phyloP scores from a whole-genome alignment of 2,113 vertebrate species.

The Phycodurus eques region DNA sequence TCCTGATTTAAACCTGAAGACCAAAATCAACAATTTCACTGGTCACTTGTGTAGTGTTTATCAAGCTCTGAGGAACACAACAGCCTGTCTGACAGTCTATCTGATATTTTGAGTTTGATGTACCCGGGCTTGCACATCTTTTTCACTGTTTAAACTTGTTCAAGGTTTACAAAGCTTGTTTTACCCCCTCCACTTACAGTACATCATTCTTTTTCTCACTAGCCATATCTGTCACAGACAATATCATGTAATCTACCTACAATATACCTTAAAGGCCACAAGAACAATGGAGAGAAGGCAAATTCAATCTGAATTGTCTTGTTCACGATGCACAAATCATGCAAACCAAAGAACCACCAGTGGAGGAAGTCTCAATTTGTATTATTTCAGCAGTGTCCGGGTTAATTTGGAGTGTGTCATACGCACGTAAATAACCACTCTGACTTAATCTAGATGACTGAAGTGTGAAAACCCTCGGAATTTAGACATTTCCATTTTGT shows the following conservation, averaged over 20 bases:
- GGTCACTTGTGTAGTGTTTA: no score
- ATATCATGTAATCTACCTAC: neutral
- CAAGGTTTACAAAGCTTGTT: neutral
- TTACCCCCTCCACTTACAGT: neutral
- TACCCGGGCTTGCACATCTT: no score
- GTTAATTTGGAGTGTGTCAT: neutral
- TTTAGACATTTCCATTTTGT: conserved; percentile 4
- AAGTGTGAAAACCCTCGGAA: neutral
- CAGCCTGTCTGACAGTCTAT: no score
- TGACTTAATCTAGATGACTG: neutral
- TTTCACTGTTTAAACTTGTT: no score
- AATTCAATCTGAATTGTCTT: neutral
- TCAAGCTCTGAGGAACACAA: no score
- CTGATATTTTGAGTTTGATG: no score
- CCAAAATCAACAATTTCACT: no score
- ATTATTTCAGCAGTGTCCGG: neutral
- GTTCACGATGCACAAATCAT: neutral
- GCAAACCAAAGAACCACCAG: neutral
- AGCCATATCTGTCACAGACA: neutral
- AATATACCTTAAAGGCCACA: neutral
- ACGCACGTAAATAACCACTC: neutral
- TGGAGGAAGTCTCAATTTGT: neutral
- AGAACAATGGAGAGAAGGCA: neutral
- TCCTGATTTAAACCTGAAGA: no score
- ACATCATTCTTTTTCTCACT: neutral